phyloP scores from a whole-genome alignment of 2,797 vertebrate species.

The Ispidina picta region DNA sequence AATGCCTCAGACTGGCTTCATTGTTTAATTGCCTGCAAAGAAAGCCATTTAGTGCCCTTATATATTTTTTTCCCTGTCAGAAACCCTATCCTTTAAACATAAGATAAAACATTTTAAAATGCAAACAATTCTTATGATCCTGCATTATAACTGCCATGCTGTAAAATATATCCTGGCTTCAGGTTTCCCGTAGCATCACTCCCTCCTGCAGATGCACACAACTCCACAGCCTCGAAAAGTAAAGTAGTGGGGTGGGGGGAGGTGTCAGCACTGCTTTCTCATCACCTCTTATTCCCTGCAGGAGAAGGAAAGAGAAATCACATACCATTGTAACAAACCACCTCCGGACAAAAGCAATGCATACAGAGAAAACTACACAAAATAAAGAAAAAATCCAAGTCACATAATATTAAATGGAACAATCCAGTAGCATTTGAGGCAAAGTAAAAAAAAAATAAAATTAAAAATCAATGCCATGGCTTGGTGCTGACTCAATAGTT shows the following conservation, averaged over 20 bases:
- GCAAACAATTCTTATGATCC: not conserved
- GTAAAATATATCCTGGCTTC: not conserved
- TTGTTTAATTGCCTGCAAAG: constrained; percentile 64
- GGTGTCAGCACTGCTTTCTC: not conserved
- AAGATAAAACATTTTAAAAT: constrained; percentile 42
- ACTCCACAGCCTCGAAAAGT: not conserved
- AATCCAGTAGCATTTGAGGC: not conserved
- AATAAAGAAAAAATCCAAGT: not conserved
- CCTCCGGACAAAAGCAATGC: not conserved
- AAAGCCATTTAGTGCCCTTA: constrained; percentile 34
- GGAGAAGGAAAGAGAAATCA: not conserved
- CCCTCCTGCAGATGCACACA: not conserved
- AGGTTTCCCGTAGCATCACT: not conserved
- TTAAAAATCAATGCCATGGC: not conserved
- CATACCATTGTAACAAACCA: not conserved
- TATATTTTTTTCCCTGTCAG: constrained; percentile 22
- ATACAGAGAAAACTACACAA: not conserved
- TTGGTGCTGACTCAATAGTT: not conserved
- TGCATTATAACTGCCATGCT: not conserved
- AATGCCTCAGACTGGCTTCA: constrained; percentile 35
- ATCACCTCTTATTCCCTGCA: not conserved
- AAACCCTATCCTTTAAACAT: constrained; percentile 36
- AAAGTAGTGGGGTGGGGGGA: too few species aligned
- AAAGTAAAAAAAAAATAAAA: not conserved
- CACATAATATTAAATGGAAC: not conserved